Conservation (phyloP, 2,113 vertebrate genomes). For the Hydrochoerus hydrochaeris region DNA sequence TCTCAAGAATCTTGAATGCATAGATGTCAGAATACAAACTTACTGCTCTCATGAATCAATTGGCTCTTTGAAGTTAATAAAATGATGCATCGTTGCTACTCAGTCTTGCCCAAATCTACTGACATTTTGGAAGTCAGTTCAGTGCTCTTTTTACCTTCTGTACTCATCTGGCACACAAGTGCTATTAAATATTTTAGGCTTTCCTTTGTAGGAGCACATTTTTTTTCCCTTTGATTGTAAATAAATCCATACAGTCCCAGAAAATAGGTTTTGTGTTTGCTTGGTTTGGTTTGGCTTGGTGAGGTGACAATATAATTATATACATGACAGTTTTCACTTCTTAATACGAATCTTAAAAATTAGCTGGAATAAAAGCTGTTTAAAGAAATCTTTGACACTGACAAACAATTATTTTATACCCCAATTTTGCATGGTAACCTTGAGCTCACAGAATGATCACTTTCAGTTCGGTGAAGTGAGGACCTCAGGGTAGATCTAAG, state of each 20-base stretch:
- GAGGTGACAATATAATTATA: neutral
- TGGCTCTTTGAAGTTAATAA: neutral
- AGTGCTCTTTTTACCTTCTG: neutral
- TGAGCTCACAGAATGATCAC: constrained; percentile 85
- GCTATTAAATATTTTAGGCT: neutral
- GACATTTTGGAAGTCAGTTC: constrained; percentile 10
- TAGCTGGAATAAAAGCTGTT: constrained; percentile 77
- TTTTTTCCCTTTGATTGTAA: neutral
- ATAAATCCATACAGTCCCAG: neutral
- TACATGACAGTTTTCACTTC: neutral
- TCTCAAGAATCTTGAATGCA: neutral
- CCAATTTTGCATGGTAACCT: constrained; percentile 94
- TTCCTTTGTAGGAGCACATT: neutral
- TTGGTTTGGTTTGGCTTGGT: constrained; percentile 33
- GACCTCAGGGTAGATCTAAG: constrained; percentile 83
- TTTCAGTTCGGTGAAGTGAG: constrained; percentile 55
- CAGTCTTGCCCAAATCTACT: neutral
- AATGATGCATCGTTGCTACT: neutral
- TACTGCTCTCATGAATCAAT: constrained; percentile 6
- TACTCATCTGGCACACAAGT: neutral
- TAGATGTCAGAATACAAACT: neutral
- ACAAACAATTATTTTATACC: constrained; percentile 94
- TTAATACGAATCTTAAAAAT: constrained; percentile 69
- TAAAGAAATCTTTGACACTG: constrained; percentile 90
- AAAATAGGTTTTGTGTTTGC: constrained; percentile 5